phyloP scores from a whole-genome alignment of 2,113 vertebrate species.

The Eublepharis macularius region DNA sequence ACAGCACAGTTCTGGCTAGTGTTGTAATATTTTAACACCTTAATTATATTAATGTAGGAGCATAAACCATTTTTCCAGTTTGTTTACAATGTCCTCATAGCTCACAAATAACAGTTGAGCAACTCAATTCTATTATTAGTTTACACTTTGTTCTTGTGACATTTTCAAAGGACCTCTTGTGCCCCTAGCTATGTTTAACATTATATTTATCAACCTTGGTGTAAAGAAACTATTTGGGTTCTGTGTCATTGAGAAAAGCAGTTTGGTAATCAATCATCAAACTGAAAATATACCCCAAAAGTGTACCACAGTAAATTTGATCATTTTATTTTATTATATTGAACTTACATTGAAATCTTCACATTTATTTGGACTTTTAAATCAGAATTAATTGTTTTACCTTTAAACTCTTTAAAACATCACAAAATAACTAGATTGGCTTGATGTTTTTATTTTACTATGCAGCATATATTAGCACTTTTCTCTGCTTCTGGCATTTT shows the following conservation, averaged over 20 bases:
- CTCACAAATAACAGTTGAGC: conserved; percentile 48
- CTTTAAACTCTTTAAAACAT: not conserved
- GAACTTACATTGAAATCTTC: conserved; percentile 25
- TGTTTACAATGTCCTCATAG: conserved; percentile 43
- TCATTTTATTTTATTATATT: conserved; percentile 38
- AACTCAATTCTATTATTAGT: conserved; percentile 46
- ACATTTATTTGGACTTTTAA: not conserved
- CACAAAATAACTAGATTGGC: not conserved
- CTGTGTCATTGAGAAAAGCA: conserved; percentile 58
- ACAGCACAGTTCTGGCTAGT: not conserved
- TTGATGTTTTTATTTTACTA: conserved; percentile 19
- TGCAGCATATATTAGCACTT: not conserved
- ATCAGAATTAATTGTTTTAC: not conserved
- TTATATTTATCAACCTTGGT: conserved; percentile 65
- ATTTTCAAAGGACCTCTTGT: conserved; percentile 57
- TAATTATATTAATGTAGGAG: conserved; percentile 22
- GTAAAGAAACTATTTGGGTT: conserved; percentile 43
- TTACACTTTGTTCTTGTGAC: conserved; percentile 47
- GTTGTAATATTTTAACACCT: conserved; percentile 12
- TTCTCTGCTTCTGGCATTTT: conserved; percentile 7
- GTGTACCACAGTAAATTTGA: conserved; percentile 31
- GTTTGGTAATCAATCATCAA: conserved; percentile 54
- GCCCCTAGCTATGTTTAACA: conserved; percentile 53
- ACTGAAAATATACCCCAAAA: conserved; percentile 26
- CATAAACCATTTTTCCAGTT: conserved; percentile 30